Evolutionary conservation across 2,888 invertebrate genomes (phyloP), one percentile per base, ranked within the genome.

Genomic region (Protophormia terraenovae): DNA sequence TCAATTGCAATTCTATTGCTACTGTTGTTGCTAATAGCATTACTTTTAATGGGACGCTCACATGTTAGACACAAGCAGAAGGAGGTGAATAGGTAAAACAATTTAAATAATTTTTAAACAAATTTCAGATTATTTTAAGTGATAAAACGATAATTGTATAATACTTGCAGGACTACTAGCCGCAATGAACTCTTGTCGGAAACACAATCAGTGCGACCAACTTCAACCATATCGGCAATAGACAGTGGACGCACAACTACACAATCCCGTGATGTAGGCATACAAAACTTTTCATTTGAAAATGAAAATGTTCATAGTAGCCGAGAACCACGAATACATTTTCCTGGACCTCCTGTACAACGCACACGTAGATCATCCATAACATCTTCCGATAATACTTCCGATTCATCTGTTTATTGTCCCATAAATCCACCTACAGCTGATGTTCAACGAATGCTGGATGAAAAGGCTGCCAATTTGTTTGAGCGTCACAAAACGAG

Each of bases 321-420:
- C 3, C 84, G 89, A 12, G 87, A 88, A 66, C 85, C 90, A 53
- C 89, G 88, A 12, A 90, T 91, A 41, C 88, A 86, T 50, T 91
- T 91, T 50, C 90, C 90, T 1, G 89, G 87, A 24, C 89, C 89
- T 3, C 91, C 92, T 24, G 87, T 86, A 3, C 87, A 86, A 5
- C 85, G 88, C 0, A 88, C 89, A 0, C 89, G 91, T 22, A 89
- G 90, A 3, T 90, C 89, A 29, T 92, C 92, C 0, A 87, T 91
- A 3, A 90, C 92, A 0, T 91, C 91, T 5, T 90, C 91, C 0
- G 92, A 91, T 41, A 92, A 92, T 58, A 93, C 93, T 2, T 93
- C 93, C 0, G 93, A 93, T 81, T 93, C 93, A 1, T 93, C 93
- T 0, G 90, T 93, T 1, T 93, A 93, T 75, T 92, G 92, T 69